Evolutionary conservation across 2,113 vertebrate species (phyloP).

Genomic region (Notothenia rossii): DNA sequence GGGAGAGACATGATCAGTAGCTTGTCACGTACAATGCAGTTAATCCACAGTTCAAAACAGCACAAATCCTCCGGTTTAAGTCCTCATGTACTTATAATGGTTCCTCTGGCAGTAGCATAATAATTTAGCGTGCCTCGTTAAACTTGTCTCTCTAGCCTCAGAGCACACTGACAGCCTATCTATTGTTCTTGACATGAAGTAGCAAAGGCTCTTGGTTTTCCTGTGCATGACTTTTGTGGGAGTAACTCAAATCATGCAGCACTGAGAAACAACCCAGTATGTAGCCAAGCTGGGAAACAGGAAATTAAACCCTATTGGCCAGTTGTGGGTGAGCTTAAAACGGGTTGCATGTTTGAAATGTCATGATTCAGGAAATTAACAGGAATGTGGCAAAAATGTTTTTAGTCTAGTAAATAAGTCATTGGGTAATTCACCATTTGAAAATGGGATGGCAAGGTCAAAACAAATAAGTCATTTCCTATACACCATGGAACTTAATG

Average conservation of each 20-base stretch:
- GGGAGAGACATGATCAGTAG: constrained; percentile 69
- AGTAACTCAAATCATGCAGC: constrained; percentile 57
- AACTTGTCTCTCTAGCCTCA: constrained; percentile 2
- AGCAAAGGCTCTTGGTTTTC: constrained; percentile 52
- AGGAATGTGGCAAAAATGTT: not conserved
- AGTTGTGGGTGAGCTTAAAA: constrained; percentile 17
- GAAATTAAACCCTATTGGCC: constrained; percentile 74
- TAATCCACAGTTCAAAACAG: constrained; percentile 38
- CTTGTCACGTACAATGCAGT: not conserved
- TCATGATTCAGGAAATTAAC: constrained; percentile 50
- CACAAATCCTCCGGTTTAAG: constrained; percentile 10
- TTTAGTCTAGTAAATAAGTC: not conserved
- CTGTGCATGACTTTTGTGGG: constrained; percentile 63
- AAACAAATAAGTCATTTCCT: not conserved
- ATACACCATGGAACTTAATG: not conserved
- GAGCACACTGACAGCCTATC: not conserved
- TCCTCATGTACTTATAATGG: not conserved
- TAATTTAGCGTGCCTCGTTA: not conserved
- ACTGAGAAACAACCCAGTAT: constrained; percentile 34
- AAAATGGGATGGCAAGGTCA: not conserved
- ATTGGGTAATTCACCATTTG: not conserved
- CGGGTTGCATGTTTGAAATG: constrained; percentile 63
- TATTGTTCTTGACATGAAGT: constrained; percentile 59
- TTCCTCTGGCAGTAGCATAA: not conserved
- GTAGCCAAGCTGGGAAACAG: constrained; percentile 67